These are phyloP conservation scores for Bicyclus anynana DNA, from an alignment of 1,140 invertebrate genomes.

Conservation along the genomic window DNA sequence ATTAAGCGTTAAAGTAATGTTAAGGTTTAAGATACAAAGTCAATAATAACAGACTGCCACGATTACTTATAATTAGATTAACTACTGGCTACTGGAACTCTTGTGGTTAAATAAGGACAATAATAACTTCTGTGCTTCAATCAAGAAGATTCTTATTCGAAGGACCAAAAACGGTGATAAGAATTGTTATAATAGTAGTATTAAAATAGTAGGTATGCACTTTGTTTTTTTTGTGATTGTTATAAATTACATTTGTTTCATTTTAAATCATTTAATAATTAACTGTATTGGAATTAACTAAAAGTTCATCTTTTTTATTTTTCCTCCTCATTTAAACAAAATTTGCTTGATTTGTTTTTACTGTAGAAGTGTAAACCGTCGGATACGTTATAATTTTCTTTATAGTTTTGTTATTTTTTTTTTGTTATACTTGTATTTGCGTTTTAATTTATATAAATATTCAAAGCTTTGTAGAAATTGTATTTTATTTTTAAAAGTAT, in stretches of 20 bases:
- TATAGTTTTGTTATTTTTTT: background rate
- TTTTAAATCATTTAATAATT: background rate
- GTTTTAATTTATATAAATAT: too few species aligned
- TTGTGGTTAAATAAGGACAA: conserved; percentile 50
- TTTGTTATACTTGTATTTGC: background rate
- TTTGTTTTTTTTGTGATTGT: conserved; percentile 22
- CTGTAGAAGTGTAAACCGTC: background rate
- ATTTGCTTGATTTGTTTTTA: background rate
- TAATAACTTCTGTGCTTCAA: conserved; percentile 39
- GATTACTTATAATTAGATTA: conserved; percentile 46
- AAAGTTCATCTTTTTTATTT: background rate
- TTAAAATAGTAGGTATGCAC: conserved; percentile 4
- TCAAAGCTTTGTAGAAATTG: too few species aligned
- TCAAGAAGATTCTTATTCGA: conserved; percentile 31
- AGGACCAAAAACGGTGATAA: conserved; percentile 54
- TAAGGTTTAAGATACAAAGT: conserved; percentile 48
- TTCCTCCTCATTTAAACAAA: background rate
- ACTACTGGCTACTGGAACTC: conserved; percentile 35
- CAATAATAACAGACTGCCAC: conserved; percentile 47
- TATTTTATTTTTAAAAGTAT: background rate
- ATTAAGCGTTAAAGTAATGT: conserved; percentile 48
- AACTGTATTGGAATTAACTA: background rate
- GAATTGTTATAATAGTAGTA: conserved; percentile 12
- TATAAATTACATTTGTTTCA: conserved; percentile 7
- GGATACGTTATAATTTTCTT: background rate